Percentiles rank a stretch among this genome's conserved stretches.
phyloP scores from a whole-genome alignment of 2,888 invertebrate genomes.

The Glyphotaelius pellucidus region DNA sequence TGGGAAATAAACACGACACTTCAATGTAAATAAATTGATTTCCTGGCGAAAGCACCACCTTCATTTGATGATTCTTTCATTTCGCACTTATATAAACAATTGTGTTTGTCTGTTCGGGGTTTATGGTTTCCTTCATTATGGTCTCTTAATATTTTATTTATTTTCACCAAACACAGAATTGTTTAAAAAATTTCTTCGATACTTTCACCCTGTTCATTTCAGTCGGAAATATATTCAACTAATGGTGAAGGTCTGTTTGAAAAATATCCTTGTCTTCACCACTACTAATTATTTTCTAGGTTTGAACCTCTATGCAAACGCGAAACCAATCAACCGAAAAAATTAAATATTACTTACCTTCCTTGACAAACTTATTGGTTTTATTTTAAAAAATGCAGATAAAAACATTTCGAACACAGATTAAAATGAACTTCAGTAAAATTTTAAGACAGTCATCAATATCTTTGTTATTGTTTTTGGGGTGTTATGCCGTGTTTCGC shows the following conservation, averaged over 20 bases:
- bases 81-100: background rate
- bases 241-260: background rate
- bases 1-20: constrained; percentile 7
- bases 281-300: background rate
- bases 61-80: background rate
- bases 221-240: background rate
- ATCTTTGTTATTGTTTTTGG: no score
- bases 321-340: background rate
- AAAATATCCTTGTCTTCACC: background rate
- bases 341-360: background rate
- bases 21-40: background rate
- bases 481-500: no score
- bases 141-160: background rate
- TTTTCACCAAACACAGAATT: no score
- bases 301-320: background rate
- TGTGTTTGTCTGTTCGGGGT: background rate
- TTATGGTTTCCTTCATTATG: background rate
- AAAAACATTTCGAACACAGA: no score
- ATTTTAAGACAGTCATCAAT: no score
- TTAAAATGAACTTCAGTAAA: no score
- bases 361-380: background rate
- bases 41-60: background rate
- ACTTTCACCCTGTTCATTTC: background rate
- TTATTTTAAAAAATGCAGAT: background rate
- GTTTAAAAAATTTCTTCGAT: background rate